Base-by-base conservation (phyloP, 1,140 invertebrate genomes). In the Metopolophium dirhodum region DNA sequence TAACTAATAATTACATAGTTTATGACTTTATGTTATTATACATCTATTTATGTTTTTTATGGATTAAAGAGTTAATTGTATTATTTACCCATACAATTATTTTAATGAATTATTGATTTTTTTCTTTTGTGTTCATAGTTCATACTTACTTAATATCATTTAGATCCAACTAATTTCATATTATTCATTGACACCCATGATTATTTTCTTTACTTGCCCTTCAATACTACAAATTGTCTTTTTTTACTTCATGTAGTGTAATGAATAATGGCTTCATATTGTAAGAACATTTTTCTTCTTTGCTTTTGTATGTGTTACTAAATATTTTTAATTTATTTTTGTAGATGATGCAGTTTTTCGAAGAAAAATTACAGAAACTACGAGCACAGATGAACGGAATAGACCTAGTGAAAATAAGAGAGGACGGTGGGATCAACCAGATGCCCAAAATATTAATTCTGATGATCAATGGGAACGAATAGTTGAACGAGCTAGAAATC, bases 371-470 rank as follows among this genome's bases (percentile, higher is more conserved):
- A 20, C 82, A 20, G 91, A 93, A 41, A 45, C 91, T 93, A 22
- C 49, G 20, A 57, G 26, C 41, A 7, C 37, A 54, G 91, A 85
- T 20, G 91, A 93, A 54, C 77, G 49, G 0, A 93, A 54, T 30
- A 82, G 91, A 93, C 7, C 51, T 45, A 86, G 7, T 86, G 91
- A 93, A 41, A 51, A 35, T 30, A 93, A 93, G 26, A 93, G 91
- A 93, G 91, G 91, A 54, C 47, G 91, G 4, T 93, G 91, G 91
- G 91, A 93, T 85, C 68, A 93, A 86, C 91, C 91, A 7, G 90
- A 92, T 35, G 18, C 20, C n/a, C 77, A 93, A 26, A 82, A 57
- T 41, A 41, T 54, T 51, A 54, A 54, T 93, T 51, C 82, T 41
- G 77, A 93, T 37, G 91, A 93, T 20, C 91, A 83, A 41, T 93